phyloP scores from a whole-genome alignment of 2,888 invertebrate species.

The Watsonalla binaria region DNA sequence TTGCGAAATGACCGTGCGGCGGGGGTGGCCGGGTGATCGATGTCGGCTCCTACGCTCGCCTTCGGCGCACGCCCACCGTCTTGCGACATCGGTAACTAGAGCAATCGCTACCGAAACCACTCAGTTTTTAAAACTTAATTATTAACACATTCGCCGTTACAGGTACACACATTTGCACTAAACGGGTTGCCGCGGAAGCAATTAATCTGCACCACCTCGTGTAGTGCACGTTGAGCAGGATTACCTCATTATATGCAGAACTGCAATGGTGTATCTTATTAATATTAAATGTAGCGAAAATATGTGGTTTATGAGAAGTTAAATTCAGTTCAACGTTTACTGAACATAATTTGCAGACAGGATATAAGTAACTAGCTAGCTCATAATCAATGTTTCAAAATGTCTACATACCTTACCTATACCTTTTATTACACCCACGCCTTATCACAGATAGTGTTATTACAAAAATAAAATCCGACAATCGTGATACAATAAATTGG shows the following conservation, averaged over 20 bases:
- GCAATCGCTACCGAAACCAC: constrained; percentile 57
- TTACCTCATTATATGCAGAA: background rate
- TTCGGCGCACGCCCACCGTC: constrained; percentile 58
- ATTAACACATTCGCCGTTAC: constrained; percentile 44
- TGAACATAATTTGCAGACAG: constrained; percentile 16
- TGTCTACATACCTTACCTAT: background rate
- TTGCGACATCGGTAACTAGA: constrained; percentile 69
- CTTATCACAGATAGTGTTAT: constrained; percentile 38
- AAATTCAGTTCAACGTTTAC: background rate
- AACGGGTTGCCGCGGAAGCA: background rate
- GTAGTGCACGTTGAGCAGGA: background rate
- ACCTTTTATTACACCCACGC: constrained; percentile 31
- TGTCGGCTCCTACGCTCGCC: constrained; percentile 61
- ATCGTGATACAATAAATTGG: constrained; percentile 53
- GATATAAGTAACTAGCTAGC: constrained; percentile 16
- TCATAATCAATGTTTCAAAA: constrained; percentile 33
- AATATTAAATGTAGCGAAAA: background rate
- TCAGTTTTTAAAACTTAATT: constrained; percentile 52
- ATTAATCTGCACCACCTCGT: background rate
- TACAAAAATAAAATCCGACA: constrained; percentile 53
- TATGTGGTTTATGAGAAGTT: background rate
- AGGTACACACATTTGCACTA: constrained; percentile 7
- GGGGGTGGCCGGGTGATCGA: constrained; percentile 55
- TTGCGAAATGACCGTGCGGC: constrained; percentile 45
- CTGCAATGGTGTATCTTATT: background rate